phyloP scores from a whole-genome alignment of 1,140 invertebrate species.

The Latrodectus geometricus region DNA sequence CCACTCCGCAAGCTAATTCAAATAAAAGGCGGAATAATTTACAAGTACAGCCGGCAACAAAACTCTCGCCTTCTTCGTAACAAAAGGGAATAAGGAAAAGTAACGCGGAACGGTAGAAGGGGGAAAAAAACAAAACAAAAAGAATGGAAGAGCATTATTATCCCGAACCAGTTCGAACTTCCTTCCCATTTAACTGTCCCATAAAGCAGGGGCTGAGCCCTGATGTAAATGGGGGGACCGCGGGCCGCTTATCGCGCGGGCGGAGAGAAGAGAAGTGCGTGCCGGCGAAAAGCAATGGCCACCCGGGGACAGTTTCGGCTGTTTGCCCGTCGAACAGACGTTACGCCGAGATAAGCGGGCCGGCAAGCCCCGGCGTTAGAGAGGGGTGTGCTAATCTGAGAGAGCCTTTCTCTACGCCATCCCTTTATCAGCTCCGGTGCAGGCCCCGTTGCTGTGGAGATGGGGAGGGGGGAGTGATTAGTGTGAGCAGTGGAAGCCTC shows the following conservation, averaged over 20 bases:
- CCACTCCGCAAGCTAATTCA: slow-evolving; percentile 40
- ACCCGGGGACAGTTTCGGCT: slow-evolving; percentile 56
- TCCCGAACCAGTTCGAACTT: slow-evolving; percentile 26
- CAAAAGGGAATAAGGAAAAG: too few relatives aligned
- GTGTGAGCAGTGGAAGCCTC: slow-evolving; percentile 3
- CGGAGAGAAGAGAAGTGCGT: slow-evolving; percentile 12
- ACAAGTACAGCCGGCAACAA: slow-evolving; percentile 2
- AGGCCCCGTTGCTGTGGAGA: slow-evolving; percentile 29
- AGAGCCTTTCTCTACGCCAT: slow-evolving; percentile 8
- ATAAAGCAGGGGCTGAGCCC: slow-evolving; percentile 37
- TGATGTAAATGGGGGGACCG: slow-evolving; percentile 39
- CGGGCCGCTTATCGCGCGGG: slow-evolving; percentile 35
- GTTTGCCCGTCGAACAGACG: slow-evolving; percentile 55
- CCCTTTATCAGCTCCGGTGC: slow-evolving; percentile 50
- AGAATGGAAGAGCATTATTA: slow-evolving; percentile 28
- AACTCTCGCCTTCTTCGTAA: neutral
- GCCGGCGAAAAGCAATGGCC: slow-evolving; percentile 54
- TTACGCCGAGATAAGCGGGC: slow-evolving; percentile 36
- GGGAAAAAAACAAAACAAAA: slow-evolving; percentile 14
- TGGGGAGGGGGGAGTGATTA: slow-evolving; percentile 36
- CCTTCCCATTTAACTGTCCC: slow-evolving; percentile 56
- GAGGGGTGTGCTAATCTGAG: slow-evolving; percentile 45
- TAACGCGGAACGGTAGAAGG: neutral
- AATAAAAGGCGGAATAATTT: slow-evolving; percentile 41
- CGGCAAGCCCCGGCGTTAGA: slow-evolving; percentile 12